Base-by-base conservation (phyloP, 1,140 invertebrate species). In the Halesus radiatus region DNA sequence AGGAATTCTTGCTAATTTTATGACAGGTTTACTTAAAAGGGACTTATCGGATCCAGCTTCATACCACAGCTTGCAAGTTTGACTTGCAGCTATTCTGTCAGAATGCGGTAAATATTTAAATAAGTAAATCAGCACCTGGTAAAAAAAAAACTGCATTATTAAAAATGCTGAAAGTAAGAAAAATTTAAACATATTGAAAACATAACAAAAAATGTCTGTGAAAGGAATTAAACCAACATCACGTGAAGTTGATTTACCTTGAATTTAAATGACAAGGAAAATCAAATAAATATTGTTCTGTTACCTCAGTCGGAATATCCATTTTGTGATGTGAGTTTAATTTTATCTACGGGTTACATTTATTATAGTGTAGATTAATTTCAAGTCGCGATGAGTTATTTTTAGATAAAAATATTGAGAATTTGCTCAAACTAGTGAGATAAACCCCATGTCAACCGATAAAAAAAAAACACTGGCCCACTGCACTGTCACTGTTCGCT, bases 51-150 rank as follows among this genome's bases (percentile, higher is more conserved):
- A 88, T 23, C 91, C 89, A 4, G 92, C 92, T 81, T 89, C 86
- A 64, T 92, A 89, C 92, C 92, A 93, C 2, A 89, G 85, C 1
- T 85, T 86, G 84, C 92, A 93, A 23, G 91, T 92, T 81, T 91
- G 87, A 81, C 91, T 90, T 50, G 92, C 92, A 26, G 88, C 85
- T 84, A 90, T 89, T 82, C 92, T 85, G 80, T 93, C 93, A 7
- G 91, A 88, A 81, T 90, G 89, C 32, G 90, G 88, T 79, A 93
- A 85, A 85, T 91, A 92, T 83, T 92, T 90, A 83, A 93, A 92
- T 80, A 93, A 89, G 79, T 92, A 89, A 53, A 92, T 88, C 75
- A 93, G 87, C 62, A 93, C 89, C 92, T 93, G 86, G 60, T 87
- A 90, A 58, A 13, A 75, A 72, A 53, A n/a, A 73, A 50, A 2